These are phyloP conservation scores for Seriola rivoliana DNA, from an alignment of 2,113 vertebrate genomes.

Conservation along the genomic window DNA sequence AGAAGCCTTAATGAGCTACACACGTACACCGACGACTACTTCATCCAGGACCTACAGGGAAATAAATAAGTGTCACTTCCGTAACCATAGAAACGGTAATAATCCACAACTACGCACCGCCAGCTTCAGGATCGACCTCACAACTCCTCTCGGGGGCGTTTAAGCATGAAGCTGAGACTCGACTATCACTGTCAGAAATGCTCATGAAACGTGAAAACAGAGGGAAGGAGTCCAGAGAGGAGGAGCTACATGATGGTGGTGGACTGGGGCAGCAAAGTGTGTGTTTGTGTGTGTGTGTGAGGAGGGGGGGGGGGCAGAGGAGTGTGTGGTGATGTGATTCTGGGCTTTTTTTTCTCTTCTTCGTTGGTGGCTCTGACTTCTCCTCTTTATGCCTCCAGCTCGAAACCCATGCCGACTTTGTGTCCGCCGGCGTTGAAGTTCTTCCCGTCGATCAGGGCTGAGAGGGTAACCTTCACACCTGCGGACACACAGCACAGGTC, in stretches of 20 bases:
- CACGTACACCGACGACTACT: conserved; percentile 45
- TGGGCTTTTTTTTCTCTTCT: conserved; percentile 34
- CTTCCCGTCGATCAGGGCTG: conserved; percentile 94
- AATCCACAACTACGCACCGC: conserved; percentile 9
- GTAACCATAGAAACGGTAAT: conserved; percentile 9
- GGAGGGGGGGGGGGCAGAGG: too few relatives aligned
- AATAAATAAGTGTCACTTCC: conserved; percentile 60
- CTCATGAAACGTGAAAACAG: conserved; percentile 18
- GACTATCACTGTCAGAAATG: conserved; percentile 48
- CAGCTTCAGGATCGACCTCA: conserved; percentile 34
- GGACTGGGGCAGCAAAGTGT: neutral
- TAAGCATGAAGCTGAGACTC: conserved; percentile 37
- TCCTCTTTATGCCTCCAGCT: conserved; percentile 90
- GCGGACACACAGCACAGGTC: conserved; percentile 6
- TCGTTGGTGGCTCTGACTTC: neutral
- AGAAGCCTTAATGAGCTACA: conserved; percentile 52
- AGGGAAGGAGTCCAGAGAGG: conserved; percentile 12
- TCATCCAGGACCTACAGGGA: conserved; percentile 50
- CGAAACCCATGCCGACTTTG: conserved; percentile 96
- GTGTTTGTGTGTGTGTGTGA: neutral
- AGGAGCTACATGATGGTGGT: conserved; percentile 26
- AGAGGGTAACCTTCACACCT: conserved; percentile 96
- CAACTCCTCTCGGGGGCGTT: neutral
- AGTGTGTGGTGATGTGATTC: conserved; percentile 27
- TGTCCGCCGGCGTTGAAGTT: conserved; percentile 96